Percentiles rank a stretch among this genome's conserved stretches.
Evolutionary conservation across 2,797 vertebrate species (phyloP).

Genomic region (Propithecus perrieri): DNA sequence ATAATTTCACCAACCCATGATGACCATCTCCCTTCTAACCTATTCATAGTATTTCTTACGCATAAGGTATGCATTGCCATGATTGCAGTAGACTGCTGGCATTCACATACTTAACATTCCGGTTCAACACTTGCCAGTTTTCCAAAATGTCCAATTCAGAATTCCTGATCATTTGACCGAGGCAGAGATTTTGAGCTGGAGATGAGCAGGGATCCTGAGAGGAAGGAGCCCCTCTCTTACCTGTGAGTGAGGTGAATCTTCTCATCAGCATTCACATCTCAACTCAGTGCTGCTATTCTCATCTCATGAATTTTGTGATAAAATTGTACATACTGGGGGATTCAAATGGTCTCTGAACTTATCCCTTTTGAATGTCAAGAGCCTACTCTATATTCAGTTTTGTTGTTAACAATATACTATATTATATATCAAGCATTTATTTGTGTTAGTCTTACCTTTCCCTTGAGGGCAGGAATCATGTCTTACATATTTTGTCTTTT

Average conservation of each 20-base stretch:
- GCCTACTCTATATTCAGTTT: not conserved
- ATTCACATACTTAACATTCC: not conserved
- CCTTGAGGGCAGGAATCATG: not conserved
- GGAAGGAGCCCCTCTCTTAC: not conserved
- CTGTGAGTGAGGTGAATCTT: not conserved
- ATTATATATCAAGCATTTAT: not conserved
- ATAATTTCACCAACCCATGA: not conserved
- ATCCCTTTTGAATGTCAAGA: not conserved
- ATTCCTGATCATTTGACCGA: not conserved
- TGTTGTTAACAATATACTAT: not conserved
- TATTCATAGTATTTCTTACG: not conserved
- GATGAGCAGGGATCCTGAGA: not conserved
- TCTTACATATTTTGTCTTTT: slow-evolving; percentile 2
- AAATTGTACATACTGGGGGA: not conserved
- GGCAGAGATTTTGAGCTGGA: not conserved
- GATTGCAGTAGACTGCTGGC: not conserved
- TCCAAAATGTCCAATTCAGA: not conserved
- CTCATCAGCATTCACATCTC: not conserved
- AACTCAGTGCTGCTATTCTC: not conserved
- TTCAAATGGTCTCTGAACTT: not conserved
- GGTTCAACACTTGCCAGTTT: not conserved
- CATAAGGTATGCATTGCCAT: not conserved
- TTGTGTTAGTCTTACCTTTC: not conserved
- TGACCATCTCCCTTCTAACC: not conserved
- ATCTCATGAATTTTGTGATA: not conserved